Evolutionary conservation across 2,113 vertebrate genomes (phyloP), one percentile per base, ranked within the genome.

Genomic region (Anoura caudifer): DNA sequence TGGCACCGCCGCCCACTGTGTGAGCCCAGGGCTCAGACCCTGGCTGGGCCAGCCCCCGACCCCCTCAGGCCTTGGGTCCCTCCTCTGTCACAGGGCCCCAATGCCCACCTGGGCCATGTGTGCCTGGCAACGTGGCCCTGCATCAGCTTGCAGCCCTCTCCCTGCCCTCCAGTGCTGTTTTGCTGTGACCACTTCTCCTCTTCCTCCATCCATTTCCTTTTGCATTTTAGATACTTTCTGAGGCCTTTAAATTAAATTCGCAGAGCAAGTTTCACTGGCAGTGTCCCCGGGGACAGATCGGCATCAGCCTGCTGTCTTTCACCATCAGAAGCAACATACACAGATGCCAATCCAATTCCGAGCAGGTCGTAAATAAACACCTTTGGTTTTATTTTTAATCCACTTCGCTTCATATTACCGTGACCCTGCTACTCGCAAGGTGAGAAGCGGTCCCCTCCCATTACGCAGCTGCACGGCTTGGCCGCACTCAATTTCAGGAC

Each of bases 401-500:
- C 97, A 97, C 97, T 98, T 97, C 82, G 93, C 97, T 97, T 85
- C 92, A 96, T 96, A 80, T 98, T 97, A 97, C 97, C 91, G 43
- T 88, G 97, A 98, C 96, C 95, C 97, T 96, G 86, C 97, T 82
- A 82, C 97, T 69, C 47, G 92, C 70, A 91, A 86, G 97, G 97
- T 97, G 97, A 97, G 89, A 86, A 93, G 96, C 96, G 97, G 92
- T 91, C 93, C 98, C 95, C 96, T 93, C 95, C 97, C 98, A 90
- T 98, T 87, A 97, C 38, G 94, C n/a, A 83, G 91, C 96, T 26
- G 90, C 15, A 85, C 65, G 52, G 94, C 90, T 70, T 61, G 36
- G 8, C 67, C 94, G 70, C 91, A 97, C 98, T 98, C 98, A 98
- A 98, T 99, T 98, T 98, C 96, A 91, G 97, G 98, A 97, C 97